Conservation (phyloP, 2,888 invertebrate species). For the Drosophila falleni region DNA sequence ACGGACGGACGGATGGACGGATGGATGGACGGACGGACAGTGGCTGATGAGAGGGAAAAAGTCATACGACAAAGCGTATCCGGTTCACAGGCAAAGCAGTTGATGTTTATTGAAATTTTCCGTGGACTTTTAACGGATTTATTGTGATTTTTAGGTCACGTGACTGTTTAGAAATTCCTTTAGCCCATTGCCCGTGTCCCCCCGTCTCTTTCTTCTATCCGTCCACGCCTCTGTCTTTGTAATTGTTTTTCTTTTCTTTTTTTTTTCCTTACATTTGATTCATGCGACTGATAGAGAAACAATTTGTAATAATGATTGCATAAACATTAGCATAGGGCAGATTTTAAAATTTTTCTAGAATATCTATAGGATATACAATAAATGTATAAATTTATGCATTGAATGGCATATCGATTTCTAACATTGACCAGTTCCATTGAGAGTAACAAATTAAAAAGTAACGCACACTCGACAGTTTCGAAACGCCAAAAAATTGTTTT, state of each 20-base stretch:
- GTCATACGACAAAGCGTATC: constrained; percentile 9
- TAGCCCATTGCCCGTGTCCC: not conserved
- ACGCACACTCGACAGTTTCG: constrained; percentile 64
- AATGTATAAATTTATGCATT: not conserved
- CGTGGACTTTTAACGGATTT: constrained; percentile 71
- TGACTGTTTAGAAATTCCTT: constrained; percentile 64
- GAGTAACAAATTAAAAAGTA: constrained; percentile 69
- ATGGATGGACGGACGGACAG: not conserved
- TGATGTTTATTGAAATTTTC: constrained; percentile 70
- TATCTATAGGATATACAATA: not conserved
- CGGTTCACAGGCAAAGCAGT: constrained; percentile 11
- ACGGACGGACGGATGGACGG: constrained; percentile 1
- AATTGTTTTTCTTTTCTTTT: constrained; percentile 51
- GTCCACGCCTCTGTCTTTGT: constrained; percentile 22
- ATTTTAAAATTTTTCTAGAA: not conserved
- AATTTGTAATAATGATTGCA: constrained; percentile 44
- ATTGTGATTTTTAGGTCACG: constrained; percentile 76
- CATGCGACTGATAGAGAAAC: constrained; percentile 44
- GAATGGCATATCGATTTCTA: constrained; percentile 37
- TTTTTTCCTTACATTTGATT: constrained; percentile 57
- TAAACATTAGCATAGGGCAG: constrained; percentile 40
- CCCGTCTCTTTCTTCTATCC: not conserved
- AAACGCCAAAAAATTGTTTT: constrained; percentile 81
- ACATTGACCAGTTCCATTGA: constrained; percentile 33
- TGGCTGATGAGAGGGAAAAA: not conserved